These are phyloP conservation scores for Hassar affinis DNA, from an alignment of 2,113 vertebrate species.

Conservation along the genomic window DNA sequence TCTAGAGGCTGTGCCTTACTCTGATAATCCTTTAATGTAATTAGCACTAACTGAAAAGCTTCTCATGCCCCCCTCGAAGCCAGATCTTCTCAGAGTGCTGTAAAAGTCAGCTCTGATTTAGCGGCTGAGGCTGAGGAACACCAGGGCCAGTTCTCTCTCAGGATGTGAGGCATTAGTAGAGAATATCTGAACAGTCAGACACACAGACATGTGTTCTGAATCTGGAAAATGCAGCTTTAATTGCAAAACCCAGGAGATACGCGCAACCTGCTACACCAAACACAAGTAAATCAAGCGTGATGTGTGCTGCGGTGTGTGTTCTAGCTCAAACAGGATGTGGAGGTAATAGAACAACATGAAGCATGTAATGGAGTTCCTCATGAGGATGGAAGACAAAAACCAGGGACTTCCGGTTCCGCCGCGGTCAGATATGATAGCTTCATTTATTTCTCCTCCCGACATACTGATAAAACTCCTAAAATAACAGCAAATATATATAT, in stretches of 20 bases:
- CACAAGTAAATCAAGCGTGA: not conserved
- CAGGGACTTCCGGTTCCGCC: not conserved
- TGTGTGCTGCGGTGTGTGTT: not conserved
- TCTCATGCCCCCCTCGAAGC: not conserved
- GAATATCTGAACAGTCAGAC: not conserved
- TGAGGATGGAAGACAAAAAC: not conserved
- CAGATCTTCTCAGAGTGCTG: not conserved
- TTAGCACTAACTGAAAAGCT: conserved; percentile 42
- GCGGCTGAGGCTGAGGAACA: not conserved
- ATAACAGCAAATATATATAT: no score
- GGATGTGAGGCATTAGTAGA: not conserved
- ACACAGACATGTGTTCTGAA: not conserved
- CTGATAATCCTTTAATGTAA: conserved; percentile 32
- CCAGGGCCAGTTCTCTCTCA: not conserved
- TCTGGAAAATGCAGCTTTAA: not conserved
- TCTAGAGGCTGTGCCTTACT: not conserved
- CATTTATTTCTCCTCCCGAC: no score
- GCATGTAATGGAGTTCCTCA: not conserved
- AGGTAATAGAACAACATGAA: not conserved
- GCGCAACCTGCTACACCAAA: not conserved
- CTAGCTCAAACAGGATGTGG: not conserved
- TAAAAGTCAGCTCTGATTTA: conserved; percentile 43
- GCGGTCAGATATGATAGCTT: no score
- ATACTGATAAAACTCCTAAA: no score
- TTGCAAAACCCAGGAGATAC: not conserved